A percentile compares a stretch with the other conserved stretches of the same genome.
These are phyloP conservation scores for Patiria miniata DNA, from an alignment of 35 echinoderm and acorn worm species.

Conservation along the genomic window DNA sequence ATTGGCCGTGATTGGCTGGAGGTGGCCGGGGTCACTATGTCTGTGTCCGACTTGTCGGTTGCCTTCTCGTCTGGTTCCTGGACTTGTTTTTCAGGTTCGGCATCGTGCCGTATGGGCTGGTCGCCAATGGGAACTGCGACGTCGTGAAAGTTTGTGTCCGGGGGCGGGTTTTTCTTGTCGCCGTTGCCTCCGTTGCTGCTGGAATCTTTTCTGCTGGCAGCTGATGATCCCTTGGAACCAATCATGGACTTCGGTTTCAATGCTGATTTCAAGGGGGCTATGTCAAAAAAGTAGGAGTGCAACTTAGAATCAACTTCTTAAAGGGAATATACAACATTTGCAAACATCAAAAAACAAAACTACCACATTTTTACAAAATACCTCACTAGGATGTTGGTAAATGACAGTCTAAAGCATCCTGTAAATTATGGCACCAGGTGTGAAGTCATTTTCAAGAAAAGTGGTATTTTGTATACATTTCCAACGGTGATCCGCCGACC, in stretches of 20 bases:
- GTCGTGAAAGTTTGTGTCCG: slow-evolving; percentile 20
- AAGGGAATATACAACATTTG: too few species aligned
- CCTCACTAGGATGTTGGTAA: too few species aligned
- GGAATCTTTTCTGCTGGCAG: slow-evolving; percentile 16
- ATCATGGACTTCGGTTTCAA: slow-evolving; percentile 35
- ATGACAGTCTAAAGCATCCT: too few species aligned
- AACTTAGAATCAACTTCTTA: too few species aligned
- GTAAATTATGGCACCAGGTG: too few species aligned
- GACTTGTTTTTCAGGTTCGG: not conserved
- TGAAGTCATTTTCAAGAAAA: too few species aligned
- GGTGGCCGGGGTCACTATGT: not conserved
- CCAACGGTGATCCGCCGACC: too few species aligned
- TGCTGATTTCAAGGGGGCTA: slow-evolving; percentile 8
- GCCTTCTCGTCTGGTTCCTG: not conserved
- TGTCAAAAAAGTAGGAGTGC: too few species aligned
- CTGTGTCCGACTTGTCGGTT: not conserved
- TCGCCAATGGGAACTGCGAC: slow-evolving; percentile 63
- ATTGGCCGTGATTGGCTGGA: slow-evolving; percentile 46
- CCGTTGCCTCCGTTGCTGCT: not conserved
- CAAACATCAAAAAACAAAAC: too few species aligned
- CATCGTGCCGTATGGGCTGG: slow-evolving; percentile 41
- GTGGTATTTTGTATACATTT: too few species aligned
- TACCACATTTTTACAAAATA: too few species aligned
- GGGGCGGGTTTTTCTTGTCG: not conserved
- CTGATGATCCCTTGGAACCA: slow-evolving; percentile 30